Base-by-base conservation (phyloP, 2,113 vertebrate genomes). In the Pygoscelis antarcticus region DNA sequence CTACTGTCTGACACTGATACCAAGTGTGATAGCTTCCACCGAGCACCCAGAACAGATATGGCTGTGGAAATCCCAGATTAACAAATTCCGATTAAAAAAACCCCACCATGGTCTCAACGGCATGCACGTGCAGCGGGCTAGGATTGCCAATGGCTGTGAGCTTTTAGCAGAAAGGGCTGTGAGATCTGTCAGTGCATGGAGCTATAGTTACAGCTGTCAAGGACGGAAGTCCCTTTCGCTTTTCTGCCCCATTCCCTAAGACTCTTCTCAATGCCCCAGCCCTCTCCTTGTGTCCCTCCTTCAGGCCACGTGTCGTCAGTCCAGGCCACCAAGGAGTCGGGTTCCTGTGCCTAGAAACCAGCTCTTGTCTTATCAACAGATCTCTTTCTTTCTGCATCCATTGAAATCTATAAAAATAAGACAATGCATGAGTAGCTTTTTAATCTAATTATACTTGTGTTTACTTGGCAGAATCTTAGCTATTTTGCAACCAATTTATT, bases 1-100 rank as follows among this genome's bases (percentile, higher is more conserved):
- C 21, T 71, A 0, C 0, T 0, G 14, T 55, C 47, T 79, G 52
- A 71, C 9, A 6, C 7, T 0, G 1, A 57, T 54, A 61, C 7
- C 65, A 46, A 47, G 58, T 3, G 3, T 2, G 58, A 44, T 21
- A 46, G 30, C 34, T 93, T 69, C 13, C 12, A 30, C 49, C 4
- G 18, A 61, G 25, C 49, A n/a, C 11, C 13, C 44, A 83, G 57
- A 72, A 46, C 9, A 76, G 21, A 20, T 9, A 8, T 9, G 29
- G 58, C 54, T 26, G 10, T 75, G 19, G 58, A 72, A 93, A 68
- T 36, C 36, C 64, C 66, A 74, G 9, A 34, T 57, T 16, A 83
- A 36, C 20, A 44, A 68, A 70, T 76, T 82, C 44, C 0, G 1
- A 23, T 60, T 55, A 14, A 81, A 66, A 66, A 22, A 27, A 1